Percentiles rank a stretch among this genome's conserved stretches.
Evolutionary conservation across 2,797 vertebrate genomes (phyloP).

Genomic region (Tenualosa ilisha): DNA sequence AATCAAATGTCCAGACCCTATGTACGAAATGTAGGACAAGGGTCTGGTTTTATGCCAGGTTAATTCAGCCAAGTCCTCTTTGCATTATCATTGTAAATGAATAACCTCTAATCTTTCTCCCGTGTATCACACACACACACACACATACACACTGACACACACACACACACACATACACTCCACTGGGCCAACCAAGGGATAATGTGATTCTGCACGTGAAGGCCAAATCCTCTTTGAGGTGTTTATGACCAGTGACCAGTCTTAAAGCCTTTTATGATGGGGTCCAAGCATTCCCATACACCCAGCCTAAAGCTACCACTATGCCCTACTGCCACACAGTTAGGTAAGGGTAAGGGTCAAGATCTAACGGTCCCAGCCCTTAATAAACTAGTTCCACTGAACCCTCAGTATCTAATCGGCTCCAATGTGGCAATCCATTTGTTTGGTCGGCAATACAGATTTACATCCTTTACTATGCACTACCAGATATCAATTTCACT

Average conservation of each 20-base stretch:
- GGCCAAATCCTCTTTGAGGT: slow-evolving; percentile 41
- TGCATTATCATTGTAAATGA: too few relatives aligned
- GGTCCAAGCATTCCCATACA: neutral
- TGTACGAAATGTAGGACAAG: too few relatives aligned
- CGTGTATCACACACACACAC: neutral
- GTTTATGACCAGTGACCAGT: slow-evolving; percentile 39
- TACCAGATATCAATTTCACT: too few relatives aligned
- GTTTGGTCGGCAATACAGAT: too few relatives aligned
- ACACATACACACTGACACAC: neutral
- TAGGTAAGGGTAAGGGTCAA: neutral
- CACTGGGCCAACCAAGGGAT: slow-evolving; percentile 31
- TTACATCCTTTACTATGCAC: too few relatives aligned
- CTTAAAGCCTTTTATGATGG: slow-evolving; percentile 31
- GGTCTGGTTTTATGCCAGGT: too few relatives aligned
- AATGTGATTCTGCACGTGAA: slow-evolving; percentile 58
- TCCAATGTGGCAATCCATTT: too few relatives aligned
- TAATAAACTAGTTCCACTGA: neutral
- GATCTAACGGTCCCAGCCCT: neutral
- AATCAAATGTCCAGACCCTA: too few relatives aligned
- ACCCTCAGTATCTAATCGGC: neutral
- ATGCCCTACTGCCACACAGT: neutral
- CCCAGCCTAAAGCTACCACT: neutral
- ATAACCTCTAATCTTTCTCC: too few relatives aligned
- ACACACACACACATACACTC: slow-evolving; percentile 8
- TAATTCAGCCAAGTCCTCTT: too few relatives aligned